phyloP scores from a whole-genome alignment of 2,113 vertebrate genomes.

The Sander lucioperca region DNA sequence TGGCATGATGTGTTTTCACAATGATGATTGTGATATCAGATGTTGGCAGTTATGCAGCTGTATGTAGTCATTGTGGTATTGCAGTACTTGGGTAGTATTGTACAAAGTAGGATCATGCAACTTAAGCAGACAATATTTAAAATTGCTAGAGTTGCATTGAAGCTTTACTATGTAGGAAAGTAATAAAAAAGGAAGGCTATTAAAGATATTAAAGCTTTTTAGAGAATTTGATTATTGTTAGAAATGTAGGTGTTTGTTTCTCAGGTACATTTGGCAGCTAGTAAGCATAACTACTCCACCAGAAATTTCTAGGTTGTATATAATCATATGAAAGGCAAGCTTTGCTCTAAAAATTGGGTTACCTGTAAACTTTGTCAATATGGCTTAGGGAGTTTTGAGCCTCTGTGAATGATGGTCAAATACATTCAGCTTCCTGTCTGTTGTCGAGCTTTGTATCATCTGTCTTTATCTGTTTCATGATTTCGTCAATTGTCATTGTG shows the following conservation, averaged over 20 bases:
- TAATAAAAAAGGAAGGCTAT: too few relatives aligned
- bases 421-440: conserved; percentile 35
- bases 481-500: conserved; percentile 57
- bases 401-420: conserved; percentile 9
- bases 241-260: background rate
- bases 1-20: too few relatives aligned
- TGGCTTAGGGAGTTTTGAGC: background rate
- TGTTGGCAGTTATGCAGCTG: background rate
- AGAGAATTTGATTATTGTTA: background rate
- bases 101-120: background rate
- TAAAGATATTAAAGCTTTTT: background rate
- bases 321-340: background rate
- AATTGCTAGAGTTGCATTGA: background rate
- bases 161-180: background rate
- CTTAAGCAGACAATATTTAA: background rate
- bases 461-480: conserved; percentile 59
- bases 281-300: background rate
- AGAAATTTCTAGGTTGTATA: background rate
- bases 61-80: background rate
- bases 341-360: background rate
- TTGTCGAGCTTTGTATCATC: conserved; percentile 58
- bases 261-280: background rate
- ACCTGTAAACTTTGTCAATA: background rate
- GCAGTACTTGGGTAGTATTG: background rate
- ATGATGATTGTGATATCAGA: background rate